phyloP scores from a whole-genome alignment of 2,797 vertebrate species.

The Rhinella marina region DNA sequence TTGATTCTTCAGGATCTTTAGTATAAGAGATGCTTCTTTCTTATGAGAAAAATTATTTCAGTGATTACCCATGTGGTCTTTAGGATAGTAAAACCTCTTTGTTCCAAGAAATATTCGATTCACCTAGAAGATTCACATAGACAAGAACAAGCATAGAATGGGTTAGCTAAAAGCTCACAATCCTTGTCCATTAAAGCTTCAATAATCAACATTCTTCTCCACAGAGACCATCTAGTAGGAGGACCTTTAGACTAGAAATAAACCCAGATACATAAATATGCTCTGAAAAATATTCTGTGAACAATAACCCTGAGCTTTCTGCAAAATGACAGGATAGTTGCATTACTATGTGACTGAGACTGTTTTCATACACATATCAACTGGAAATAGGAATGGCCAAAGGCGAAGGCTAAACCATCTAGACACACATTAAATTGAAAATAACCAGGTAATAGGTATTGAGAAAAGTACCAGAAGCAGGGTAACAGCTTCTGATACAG shows the following conservation, averaged over 20 bases:
- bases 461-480: no score
- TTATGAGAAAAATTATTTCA: neutral
- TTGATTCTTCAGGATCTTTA: slow-evolving; percentile 4
- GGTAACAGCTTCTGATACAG: no score
- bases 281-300: neutral
- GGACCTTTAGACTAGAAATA: neutral
- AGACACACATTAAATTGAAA: neutral
- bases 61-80: neutral
- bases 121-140: neutral
- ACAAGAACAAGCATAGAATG: slow-evolving; percentile 21
- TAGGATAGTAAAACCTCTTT: slow-evolving; percentile 2
- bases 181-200: slow-evolving; percentile 6
- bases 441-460: neutral
- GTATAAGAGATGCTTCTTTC: slow-evolving; percentile 22
- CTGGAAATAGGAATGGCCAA: neutral
- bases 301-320: neutral
- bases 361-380: neutral
- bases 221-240: neutral
- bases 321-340: neutral
- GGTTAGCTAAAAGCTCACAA: neutral
- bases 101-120: slow-evolving; percentile 3
- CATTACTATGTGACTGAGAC: neutral
- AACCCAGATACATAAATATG: neutral
- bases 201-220: neutral
- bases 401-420: neutral